A percentile compares a stretch with the other conserved stretches of the same genome.
These are phyloP conservation scores for Zootoca vivipara DNA, from an alignment of 2,113 vertebrate species.

Conservation along the genomic window DNA sequence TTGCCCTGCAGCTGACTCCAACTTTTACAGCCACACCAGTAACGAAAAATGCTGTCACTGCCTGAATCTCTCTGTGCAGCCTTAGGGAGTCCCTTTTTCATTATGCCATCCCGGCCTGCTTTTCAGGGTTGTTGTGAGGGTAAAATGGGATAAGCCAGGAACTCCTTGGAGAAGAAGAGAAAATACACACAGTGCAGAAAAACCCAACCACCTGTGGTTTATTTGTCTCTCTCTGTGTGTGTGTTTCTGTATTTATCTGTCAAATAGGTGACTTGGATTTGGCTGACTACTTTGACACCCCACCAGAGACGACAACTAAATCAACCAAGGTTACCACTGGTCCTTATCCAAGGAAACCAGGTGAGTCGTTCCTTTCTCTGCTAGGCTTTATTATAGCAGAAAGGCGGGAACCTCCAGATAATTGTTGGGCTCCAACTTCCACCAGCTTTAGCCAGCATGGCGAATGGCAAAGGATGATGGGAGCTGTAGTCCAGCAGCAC, in stretches of 20 bases:
- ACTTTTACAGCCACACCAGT: too few species aligned
- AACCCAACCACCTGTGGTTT: background rate
- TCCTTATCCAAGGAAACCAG: constrained; percentile 62
- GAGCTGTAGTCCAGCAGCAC: too few species aligned
- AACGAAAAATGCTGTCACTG: background rate
- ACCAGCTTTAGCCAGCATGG: too few species aligned
- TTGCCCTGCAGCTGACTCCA: too few species aligned
- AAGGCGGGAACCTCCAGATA: too few species aligned
- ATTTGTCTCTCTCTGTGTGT: accelerated
- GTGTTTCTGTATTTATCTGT: background rate
- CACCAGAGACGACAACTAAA: constrained; percentile 54
- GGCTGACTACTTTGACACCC: constrained; percentile 53
- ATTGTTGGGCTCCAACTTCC: too few species aligned
- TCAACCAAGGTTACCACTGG: constrained; percentile 46
- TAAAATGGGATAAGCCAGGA: background rate
- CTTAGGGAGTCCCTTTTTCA: background rate
- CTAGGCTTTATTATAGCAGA: background rate
- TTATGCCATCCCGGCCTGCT: background rate
- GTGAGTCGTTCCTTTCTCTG: background rate
- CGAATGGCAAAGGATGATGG: too few species aligned
- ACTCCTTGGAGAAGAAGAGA: background rate
- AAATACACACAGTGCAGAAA: too few species aligned
- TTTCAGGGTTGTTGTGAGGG: background rate
- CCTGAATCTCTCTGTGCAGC: background rate
- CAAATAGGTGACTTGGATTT: constrained; percentile 35